Evolutionary conservation across 2,888 invertebrate species (phyloP).

Genomic region (Asteroscopus sphinx): DNA sequence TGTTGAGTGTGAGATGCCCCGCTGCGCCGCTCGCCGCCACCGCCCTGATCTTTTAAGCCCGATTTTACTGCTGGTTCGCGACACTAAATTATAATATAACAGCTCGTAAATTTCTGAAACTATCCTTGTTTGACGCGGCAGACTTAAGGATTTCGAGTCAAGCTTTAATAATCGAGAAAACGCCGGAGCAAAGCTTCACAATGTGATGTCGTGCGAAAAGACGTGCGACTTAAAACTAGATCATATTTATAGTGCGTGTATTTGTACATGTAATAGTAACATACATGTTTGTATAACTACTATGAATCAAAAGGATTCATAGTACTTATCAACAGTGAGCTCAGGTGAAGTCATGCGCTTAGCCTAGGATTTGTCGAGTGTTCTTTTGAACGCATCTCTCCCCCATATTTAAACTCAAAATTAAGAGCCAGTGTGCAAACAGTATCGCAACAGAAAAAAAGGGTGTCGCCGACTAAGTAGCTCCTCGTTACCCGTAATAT

Average conservation of each 20-base stretch:
- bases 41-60: conserved; percentile 86
- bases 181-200: neutral
- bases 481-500: conserved; percentile 81
- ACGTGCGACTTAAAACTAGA: neutral
- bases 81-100: conserved; percentile 90
- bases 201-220: conserved; percentile 1
- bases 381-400: conserved; percentile 81
- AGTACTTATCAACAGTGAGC: conserved; percentile 38
- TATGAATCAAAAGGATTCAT: conserved; percentile 9
- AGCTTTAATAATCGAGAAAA: conserved; percentile 61
- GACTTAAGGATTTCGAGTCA: conserved; percentile 75
- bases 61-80: conserved; percentile 82
- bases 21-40: conserved; percentile 55
- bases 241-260: neutral
- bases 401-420: conserved; percentile 87
- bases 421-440: conserved; percentile 86
- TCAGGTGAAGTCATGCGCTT: conserved; percentile 74
- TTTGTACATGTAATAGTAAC: conserved; percentile 19
- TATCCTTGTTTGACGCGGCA: conserved; percentile 79
- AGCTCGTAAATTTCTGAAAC: conserved; percentile 87
- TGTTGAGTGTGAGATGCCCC: conserved; percentile 51
- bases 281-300: conserved; percentile 9
- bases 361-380: conserved; percentile 78
- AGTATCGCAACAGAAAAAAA: conserved; percentile 83
- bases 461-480: conserved; percentile 84